These are phyloP conservation scores for Drosophila suboccidentalis DNA, from an alignment of 2,888 invertebrate species.

Conservation along the genomic window DNA sequence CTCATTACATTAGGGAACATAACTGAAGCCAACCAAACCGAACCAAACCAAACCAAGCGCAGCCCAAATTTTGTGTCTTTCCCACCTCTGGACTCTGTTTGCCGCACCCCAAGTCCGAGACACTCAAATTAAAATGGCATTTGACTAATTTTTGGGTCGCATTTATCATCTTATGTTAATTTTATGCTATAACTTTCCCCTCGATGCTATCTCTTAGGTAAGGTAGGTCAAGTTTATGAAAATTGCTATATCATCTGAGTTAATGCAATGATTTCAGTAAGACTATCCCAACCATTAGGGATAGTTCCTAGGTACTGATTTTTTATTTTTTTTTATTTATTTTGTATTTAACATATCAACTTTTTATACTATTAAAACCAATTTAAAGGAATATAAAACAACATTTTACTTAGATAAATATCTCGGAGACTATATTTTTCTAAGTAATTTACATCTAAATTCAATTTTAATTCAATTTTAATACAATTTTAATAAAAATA, in stretches of 20 bases:
- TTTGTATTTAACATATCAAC: neutral
- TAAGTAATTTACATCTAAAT: too few species aligned
- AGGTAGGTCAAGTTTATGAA: slow-evolving; percentile 25
- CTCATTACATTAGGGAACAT: slow-evolving; percentile 75
- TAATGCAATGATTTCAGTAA: slow-evolving; percentile 43
- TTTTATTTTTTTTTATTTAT: neutral
- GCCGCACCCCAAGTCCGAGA: slow-evolving; percentile 55
- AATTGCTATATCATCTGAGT: slow-evolving; percentile 58
- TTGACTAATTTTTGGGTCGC: slow-evolving; percentile 70
- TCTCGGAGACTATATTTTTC: too few species aligned
- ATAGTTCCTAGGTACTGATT: neutral
- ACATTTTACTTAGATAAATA: too few species aligned
- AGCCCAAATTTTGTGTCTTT: slow-evolving; percentile 2
- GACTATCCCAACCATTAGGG: neutral
- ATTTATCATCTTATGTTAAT: slow-evolving; percentile 74
- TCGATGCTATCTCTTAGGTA: neutral
- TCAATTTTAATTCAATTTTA: too few species aligned
- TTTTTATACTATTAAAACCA: too few species aligned
- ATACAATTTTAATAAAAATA: too few species aligned
- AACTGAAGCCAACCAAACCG: slow-evolving; percentile 9
- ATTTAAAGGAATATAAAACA: too few species aligned
- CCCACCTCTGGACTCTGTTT: slow-evolving; percentile 2
- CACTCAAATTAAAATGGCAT: slow-evolving; percentile 74
- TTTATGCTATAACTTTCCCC: slow-evolving; percentile 35
- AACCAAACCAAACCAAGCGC: slow-evolving; percentile 1